phyloP scores from a whole-genome alignment of 2,797 vertebrate genomes.

The Prunella strophiata region DNA sequence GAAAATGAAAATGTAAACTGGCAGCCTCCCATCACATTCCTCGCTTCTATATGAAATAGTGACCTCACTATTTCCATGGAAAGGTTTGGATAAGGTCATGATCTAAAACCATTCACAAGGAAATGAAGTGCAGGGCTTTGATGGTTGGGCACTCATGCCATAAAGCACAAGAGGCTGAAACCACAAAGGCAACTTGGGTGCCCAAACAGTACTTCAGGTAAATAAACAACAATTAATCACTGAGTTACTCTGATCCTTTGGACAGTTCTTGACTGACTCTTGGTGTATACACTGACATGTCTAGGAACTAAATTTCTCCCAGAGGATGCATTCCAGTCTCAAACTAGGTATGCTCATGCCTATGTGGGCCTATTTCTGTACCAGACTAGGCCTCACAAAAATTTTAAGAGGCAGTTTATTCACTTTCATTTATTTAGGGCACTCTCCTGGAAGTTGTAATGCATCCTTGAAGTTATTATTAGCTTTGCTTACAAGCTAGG shows the following conservation, averaged over 20 bases:
- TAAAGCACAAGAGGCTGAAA: background rate
- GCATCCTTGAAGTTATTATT: background rate
- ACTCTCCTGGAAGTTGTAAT: background rate
- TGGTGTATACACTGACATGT: background rate
- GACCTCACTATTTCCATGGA: background rate
- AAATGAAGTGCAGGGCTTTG: background rate
- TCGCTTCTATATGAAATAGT: background rate
- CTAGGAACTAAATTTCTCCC: background rate
- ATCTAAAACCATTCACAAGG: background rate
- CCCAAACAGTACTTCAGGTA: background rate
- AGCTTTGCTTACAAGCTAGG: background rate
- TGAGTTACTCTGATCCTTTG: background rate
- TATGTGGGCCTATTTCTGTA: background rate
- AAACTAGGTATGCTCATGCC: background rate
- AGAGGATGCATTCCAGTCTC: background rate
- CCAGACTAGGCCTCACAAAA: background rate
- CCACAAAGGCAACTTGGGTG: background rate
- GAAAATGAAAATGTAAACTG: background rate
- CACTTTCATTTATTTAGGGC: background rate
- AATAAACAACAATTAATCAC: background rate
- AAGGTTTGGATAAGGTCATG: background rate
- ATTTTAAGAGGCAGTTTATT: background rate
- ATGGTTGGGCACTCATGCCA: background rate
- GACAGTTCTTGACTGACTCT: background rate
- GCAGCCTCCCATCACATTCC: background rate